Percentiles rank a stretch among this genome's conserved stretches.
Conservation (phyloP, 2,797 vertebrate genomes). For the Poeciliopsis gracilis region DNA sequence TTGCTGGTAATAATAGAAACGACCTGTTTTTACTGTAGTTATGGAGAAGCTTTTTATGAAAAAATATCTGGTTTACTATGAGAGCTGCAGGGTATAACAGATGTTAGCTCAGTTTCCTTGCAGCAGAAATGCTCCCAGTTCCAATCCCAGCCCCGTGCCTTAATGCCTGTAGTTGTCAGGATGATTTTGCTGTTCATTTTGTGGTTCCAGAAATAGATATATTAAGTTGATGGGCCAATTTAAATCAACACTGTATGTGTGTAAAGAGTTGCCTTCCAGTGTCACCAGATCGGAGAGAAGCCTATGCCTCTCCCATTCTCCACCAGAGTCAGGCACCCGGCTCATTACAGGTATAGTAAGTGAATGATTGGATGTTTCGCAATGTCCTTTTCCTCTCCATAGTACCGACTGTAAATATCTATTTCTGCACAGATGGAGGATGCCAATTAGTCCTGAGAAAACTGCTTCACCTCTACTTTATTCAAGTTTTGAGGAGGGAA, state of each 20-base stretch:
- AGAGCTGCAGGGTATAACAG: not conserved
- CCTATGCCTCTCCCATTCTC: not conserved
- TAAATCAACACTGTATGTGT: not conserved
- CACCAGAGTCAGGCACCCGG: not conserved
- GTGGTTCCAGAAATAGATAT: not conserved
- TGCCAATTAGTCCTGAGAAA: not conserved
- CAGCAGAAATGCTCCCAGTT: not conserved
- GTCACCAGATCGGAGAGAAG: not conserved
- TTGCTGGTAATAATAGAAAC: not conserved
- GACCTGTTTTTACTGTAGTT: not conserved
- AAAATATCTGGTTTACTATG: not conserved
- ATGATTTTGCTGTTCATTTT: not conserved
- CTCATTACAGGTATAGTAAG: not conserved
- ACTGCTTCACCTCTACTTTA: not conserved
- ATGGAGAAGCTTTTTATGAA: not conserved
- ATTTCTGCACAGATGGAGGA: slow-evolving; percentile 3
- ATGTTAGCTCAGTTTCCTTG: not conserved
- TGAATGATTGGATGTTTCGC: not conserved
- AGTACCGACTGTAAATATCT: not conserved
- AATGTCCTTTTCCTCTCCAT: not conserved
- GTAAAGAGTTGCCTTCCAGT: not conserved
- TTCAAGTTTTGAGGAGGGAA: not conserved
- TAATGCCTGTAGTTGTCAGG: not conserved
- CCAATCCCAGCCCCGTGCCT: not conserved
- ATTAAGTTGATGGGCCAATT: not conserved